Base-by-base conservation (phyloP, 2,797 vertebrate genomes). In the Sebastolobus alascanus region DNA sequence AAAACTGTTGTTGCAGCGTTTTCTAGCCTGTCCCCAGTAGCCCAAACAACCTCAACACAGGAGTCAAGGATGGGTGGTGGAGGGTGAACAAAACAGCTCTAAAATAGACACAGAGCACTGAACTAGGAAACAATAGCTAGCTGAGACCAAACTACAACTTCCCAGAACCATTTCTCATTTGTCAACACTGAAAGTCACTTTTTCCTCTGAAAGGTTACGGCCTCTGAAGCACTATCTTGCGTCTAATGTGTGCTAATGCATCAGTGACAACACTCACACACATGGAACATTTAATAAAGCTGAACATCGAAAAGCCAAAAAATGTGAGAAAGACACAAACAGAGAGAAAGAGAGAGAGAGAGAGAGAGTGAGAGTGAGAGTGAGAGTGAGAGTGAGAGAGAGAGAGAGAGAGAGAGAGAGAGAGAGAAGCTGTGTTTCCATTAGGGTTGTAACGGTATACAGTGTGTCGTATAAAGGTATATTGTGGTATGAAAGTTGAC, bases 201-300 rank as follows among this genome's bases (percentile, higher is more conserved):
- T 65, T 22, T 55, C 50, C 77, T 68, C 22, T 61, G 50, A 20
- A 56, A 77, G 43, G 69, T 37, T 58, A 68, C 80, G 43, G 84
- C 82, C 76, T 70, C 63, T 67, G 43, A 87, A 88, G 82, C 83
- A 33, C 84, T 78, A 70, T 13, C 35, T 82, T 70, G 76, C 77
- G 2, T 80, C 85, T 84, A 81, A 25, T 25, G 46, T 70, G 82
- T 66, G 81, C 83, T 73, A 87, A 90, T 87, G 91, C 89, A 85
- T 85, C 79, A 56, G 77, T 86, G 87, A 87, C 85, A 83, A 92
- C 90, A 92, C 86, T 84, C 92, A 87, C 87, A 92, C 88, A 92
- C 86, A 90, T 73, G 77, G 79, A 92, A 93, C 91, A 93, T 84
- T 88, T 87, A 92, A 89, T 82, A 82, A 91, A 90, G 90, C 84